Base-by-base conservation (phyloP, 2,888 invertebrate species). In the Athalia circularis region DNA sequence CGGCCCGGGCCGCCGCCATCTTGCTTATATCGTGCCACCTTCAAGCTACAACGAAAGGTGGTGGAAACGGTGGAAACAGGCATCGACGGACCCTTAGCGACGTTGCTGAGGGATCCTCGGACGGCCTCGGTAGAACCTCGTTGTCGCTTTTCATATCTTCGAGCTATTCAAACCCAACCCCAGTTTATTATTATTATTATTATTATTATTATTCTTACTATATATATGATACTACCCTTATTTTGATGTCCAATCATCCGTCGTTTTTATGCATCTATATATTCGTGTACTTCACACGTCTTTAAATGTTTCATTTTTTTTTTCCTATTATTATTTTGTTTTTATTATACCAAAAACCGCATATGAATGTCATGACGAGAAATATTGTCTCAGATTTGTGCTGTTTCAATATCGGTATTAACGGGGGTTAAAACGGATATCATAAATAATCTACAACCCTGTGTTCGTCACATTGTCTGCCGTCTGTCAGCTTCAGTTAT, bases 11-110 rank as follows among this genome's bases (percentile, higher is more conserved):
- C 92, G 96, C 96, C 93, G 96, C 96, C 95, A 96, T 96, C 95
- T 96, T 96, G 95, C 95, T 96, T 93, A 96, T 96, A 94, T 96
- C 96, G 94, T 96, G 95, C 93, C 95, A 95, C 93, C 94, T 95
- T 84, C 90, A 89, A 85, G 86, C 87, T 79, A 86, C 86, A 84
- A 64, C 75, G 50, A 75, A 75, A 75, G 52, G 61, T 75, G 75
- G 75, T 50, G 64, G 64, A 61, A 86, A 86, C 82, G 85, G 85
- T 82, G 86, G 85, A 80, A 88, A 87, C 86, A 90, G 88, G 86
- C 90, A 90, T 82, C 89, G 89, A 83, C 88, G 89, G 85, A 88
- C 90, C 86, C 90, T 90, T 87, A 89, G 89, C 86, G 90, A 90
- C 85, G 89, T 90, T 80, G 90, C 90, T 87, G 90, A 90, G 87